Percentiles rank a stretch among this genome's conserved stretches.
Conservation (phyloP, 2,797 vertebrate species). For the Chelmon rostratus region DNA sequence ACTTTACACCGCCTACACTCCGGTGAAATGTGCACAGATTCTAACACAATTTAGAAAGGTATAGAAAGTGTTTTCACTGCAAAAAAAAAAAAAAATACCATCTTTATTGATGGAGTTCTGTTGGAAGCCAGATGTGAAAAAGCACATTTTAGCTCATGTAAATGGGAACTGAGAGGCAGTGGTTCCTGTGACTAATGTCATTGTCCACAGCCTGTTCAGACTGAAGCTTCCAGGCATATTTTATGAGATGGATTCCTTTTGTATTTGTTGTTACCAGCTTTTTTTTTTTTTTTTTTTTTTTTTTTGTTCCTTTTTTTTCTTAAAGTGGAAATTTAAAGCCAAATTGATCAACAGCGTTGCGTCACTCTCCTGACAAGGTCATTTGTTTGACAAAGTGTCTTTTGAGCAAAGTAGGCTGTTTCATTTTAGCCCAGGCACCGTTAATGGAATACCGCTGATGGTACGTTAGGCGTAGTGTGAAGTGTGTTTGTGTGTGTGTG, state of each 20-base stretch:
- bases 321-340: slow-evolving; percentile 78
- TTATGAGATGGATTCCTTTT: slow-evolving; percentile 81
- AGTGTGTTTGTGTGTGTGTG: slow-evolving; percentile 51
- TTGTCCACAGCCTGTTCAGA: slow-evolving; percentile 73
- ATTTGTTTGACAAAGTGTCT: slow-evolving; percentile 83
- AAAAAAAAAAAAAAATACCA: background rate
- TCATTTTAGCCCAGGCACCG: slow-evolving; percentile 65
- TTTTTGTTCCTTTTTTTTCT: slow-evolving; percentile 46
- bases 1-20: background rate
- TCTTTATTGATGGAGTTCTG: slow-evolving; percentile 41
- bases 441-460: slow-evolving; percentile 76
- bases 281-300: slow-evolving; percentile 49
- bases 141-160: slow-evolving; percentile 51
- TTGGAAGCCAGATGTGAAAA: slow-evolving; percentile 41
- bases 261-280: slow-evolving; percentile 68
- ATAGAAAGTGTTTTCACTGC: slow-evolving; percentile 21
- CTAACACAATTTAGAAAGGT: background rate
- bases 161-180: slow-evolving; percentile 59
- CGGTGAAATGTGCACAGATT: background rate
- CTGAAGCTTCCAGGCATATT: slow-evolving; percentile 79
- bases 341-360: slow-evolving; percentile 78
- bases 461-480: slow-evolving; percentile 55
- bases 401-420: slow-evolving; percentile 77
- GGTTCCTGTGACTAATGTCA: slow-evolving; percentile 71
- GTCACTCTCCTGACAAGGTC: slow-evolving; percentile 70